Conservation (phyloP, 2,888 invertebrate genomes). For the Hypselothyrea guttata region DNA sequence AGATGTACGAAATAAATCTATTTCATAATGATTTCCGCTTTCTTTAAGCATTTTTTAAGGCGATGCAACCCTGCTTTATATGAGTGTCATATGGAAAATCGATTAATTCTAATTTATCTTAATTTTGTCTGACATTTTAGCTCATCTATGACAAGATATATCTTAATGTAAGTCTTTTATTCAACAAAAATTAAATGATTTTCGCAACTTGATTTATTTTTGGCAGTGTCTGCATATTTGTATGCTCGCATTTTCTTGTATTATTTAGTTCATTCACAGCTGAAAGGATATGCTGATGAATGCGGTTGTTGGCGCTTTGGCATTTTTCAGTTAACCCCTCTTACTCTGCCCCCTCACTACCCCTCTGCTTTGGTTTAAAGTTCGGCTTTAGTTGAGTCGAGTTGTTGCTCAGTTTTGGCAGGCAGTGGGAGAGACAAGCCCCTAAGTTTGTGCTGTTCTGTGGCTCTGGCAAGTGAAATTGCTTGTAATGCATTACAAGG, state of each 20-base stretch:
- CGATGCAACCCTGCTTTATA: too few relatives aligned
- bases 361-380: conserved; percentile 39
- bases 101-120: too few relatives aligned
- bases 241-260: conserved; percentile 25
- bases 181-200: too few relatives aligned
- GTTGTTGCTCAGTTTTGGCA: conserved; percentile 1
- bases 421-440: too few relatives aligned
- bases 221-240: neutral
- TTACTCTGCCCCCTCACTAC: too few relatives aligned
- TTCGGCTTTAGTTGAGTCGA: conserved; percentile 27
- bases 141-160: too few relatives aligned
- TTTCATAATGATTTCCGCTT: too few relatives aligned
- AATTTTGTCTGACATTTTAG: too few relatives aligned
- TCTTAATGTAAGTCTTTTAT: too few relatives aligned
- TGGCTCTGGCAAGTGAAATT: conserved; percentile 65
- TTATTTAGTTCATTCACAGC: conserved; percentile 46
- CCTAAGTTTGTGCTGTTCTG: conserved; percentile 21
- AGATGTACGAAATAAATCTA: too few relatives aligned
- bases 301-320: conserved; percentile 16
- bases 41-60: too few relatives aligned
- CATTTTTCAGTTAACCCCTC: conserved; percentile 38
- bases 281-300: conserved; percentile 43
- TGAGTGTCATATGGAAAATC: too few relatives aligned
- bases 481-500: conserved; percentile 74
- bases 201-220: neutral